A percentile compares a stretch with the other conserved stretches of the same genome.
Evolutionary conservation across 2,113 vertebrate species (phyloP).

Genomic region (Sakesphorus luctuosus): DNA sequence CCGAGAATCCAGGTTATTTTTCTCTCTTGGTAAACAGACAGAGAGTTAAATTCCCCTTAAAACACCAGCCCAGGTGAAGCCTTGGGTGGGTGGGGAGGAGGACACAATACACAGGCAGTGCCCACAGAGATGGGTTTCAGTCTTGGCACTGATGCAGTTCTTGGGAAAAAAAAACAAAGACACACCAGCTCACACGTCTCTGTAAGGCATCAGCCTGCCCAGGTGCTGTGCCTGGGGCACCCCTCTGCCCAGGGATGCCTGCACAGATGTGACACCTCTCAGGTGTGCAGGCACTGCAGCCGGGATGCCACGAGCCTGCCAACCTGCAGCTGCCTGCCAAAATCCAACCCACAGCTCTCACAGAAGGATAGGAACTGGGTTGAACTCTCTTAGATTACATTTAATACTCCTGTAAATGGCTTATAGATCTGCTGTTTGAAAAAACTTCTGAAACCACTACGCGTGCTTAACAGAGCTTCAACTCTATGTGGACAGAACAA

Average conservation of each 20-base stretch:
- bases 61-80: not conserved
- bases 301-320: not conserved
- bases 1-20: constrained; percentile 5
- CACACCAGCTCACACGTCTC: not conserved
- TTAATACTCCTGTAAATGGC: constrained; percentile 24
- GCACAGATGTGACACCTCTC: not conserved
- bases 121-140: not conserved
- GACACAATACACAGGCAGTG: not conserved
- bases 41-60: not conserved
- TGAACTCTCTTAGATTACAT: not conserved
- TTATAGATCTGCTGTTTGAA: constrained; percentile 19
- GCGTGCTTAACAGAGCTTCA: constrained; percentile 35
- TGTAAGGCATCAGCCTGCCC: not conserved
- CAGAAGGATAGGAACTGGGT: not conserved
- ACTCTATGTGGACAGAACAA: constrained; percentile 32
- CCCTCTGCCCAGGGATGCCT: not conserved
- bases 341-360: not conserved
- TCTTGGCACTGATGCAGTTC: not conserved
- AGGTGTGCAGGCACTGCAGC: not conserved
- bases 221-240: not conserved
- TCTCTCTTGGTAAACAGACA: not conserved
- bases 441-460: constrained; percentile 58
- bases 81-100: not conserved
- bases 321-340: not conserved
- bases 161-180: not conserved